Evolutionary conservation across 2,113 vertebrate genomes (phyloP).

Genomic region (Psilopogon haemacephalus): DNA sequence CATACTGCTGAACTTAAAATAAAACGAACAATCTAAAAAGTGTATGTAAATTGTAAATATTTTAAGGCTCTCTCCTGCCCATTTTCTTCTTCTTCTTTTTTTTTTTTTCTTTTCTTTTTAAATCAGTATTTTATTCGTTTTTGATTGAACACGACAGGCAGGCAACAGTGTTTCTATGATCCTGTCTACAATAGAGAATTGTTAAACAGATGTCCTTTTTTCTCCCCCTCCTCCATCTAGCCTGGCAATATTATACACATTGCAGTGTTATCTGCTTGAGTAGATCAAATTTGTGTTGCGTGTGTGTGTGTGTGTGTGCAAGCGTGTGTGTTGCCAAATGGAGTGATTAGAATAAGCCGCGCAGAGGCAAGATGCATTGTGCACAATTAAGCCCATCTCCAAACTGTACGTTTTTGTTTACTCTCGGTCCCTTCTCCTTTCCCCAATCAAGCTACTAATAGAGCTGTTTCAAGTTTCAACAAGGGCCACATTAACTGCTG

Average conservation of each 20-base stretch:
- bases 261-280: conserved; percentile 75
- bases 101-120: background rate
- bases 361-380: conserved; percentile 60
- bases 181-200: conserved; percentile 74
- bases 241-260: conserved; percentile 56
- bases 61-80: conserved; percentile 26
- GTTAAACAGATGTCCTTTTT: conserved; percentile 70
- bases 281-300: conserved; percentile 72
- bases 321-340: conserved; percentile 45
- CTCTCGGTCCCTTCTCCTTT: conserved; percentile 55
- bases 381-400: conserved; percentile 72
- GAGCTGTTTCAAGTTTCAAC: conserved; percentile 76
- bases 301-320: background rate
- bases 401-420: conserved; percentile 75
- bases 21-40: conserved; percentile 1
- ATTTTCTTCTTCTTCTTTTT: too few species aligned
- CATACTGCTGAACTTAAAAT: conserved; percentile 39
- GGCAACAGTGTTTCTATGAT: conserved; percentile 54
- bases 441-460: conserved; percentile 72
- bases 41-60: conserved; percentile 67
- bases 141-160: conserved; percentile 72
- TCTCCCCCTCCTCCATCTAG: background rate
- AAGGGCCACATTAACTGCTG: conserved; percentile 56
- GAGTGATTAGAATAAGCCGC: conserved; percentile 68
- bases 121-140: conserved; percentile 60